Conservation (phyloP, 37 sponge, comb jelly and placozoan genomes). For the Spongia lamella region DNA sequence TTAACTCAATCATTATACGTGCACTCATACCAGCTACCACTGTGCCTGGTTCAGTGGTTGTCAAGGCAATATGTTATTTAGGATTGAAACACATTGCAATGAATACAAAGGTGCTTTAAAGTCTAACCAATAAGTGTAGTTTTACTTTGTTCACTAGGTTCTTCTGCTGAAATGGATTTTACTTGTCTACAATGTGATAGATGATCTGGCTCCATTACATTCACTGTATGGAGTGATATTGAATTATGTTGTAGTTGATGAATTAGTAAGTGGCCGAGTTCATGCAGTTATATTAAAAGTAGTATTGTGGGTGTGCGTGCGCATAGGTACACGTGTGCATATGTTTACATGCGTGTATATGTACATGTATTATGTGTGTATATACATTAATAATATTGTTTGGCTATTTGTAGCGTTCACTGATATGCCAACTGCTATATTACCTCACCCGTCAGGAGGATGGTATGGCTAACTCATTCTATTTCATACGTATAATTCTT, state of each 20-base stretch:
- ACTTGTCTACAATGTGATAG: slow-evolving; percentile 42
- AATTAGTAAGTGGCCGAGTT: too few relatives aligned
- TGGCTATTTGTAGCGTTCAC: slow-evolving; percentile 17
- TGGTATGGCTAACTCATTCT: slow-evolving; percentile 16
- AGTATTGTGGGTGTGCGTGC: too few relatives aligned
- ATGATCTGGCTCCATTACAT: slow-evolving; percentile 8
- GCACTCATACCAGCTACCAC: slow-evolving; percentile 42
- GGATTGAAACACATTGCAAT: too few relatives aligned
- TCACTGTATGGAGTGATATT: slow-evolving; percentile 35
- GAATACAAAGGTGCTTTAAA: too few relatives aligned
- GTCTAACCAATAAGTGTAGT: too few relatives aligned
- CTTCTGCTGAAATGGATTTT: slow-evolving; percentile 47
- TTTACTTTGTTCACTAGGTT: slow-evolving; percentile 14
- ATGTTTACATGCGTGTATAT: background rate
- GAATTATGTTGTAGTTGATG: slow-evolving; percentile 23
- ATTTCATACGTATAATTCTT: too few relatives aligned
- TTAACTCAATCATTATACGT: slow-evolving; percentile 1
- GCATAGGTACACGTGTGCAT: background rate
- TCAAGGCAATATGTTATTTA: slow-evolving; percentile 29
- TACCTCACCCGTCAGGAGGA: slow-evolving; percentile 44
- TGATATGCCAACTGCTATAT: slow-evolving; percentile 49
- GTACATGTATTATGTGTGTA: background rate
- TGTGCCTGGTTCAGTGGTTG: slow-evolving; percentile 24
- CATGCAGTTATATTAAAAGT: too few relatives aligned
- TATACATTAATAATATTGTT: background rate